Evolutionary conservation across 2,113 vertebrate genomes (phyloP).

Genomic region (Hystrix brachyura): DNA sequence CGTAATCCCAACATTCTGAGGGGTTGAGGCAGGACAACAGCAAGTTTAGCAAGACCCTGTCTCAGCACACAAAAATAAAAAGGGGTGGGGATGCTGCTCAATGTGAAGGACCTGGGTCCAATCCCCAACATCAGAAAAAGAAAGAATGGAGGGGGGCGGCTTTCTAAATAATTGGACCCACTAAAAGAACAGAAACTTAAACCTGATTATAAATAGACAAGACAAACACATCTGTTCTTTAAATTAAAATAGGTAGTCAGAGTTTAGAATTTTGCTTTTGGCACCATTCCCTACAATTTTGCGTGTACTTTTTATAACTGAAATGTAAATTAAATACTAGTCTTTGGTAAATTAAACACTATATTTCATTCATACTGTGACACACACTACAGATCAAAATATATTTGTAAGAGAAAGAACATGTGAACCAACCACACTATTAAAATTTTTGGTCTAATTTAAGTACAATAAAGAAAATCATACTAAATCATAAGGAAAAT

Average conservation of each 20-base stretch:
- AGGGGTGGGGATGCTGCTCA: neutral
- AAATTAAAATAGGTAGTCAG: constrained; percentile 33
- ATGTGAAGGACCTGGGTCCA: neutral
- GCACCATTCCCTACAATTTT: neutral
- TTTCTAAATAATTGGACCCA: neutral
- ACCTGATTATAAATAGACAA: constrained; percentile 45
- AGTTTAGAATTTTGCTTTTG: neutral
- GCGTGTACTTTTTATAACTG: constrained; percentile 1
- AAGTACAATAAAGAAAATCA: constrained; percentile 2
- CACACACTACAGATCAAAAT: constrained; percentile 28
- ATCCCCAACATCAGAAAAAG: neutral
- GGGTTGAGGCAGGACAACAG: neutral
- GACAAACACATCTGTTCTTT: constrained; percentile 19
- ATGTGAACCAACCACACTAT: constrained; percentile 18
- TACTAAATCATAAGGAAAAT: constrained; percentile 33
- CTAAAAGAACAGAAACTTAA: constrained; percentile 64
- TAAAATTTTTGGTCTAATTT: constrained; percentile 23
- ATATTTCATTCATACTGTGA: constrained; percentile 38
- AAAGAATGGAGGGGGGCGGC: neutral
- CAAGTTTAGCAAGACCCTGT: neutral
- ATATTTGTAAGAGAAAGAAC: constrained; percentile 52
- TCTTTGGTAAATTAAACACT: constrained; percentile 16
- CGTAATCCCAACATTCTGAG: neutral
- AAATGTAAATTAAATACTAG: neutral
- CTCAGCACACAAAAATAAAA: neutral